Base-by-base conservation (phyloP, 2,888 invertebrate genomes). In the Cerceris rybyensis region DNA sequence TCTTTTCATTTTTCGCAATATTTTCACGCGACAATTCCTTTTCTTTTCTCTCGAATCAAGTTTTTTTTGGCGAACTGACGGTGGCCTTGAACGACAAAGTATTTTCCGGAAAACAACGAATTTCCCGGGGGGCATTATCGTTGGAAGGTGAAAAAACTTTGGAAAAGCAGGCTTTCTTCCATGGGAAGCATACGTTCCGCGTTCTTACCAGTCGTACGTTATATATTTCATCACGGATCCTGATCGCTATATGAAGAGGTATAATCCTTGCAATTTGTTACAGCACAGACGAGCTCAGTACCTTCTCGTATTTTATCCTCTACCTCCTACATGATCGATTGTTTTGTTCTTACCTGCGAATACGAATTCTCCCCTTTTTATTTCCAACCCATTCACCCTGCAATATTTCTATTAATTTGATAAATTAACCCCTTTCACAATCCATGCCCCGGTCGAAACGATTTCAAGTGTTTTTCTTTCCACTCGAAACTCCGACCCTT, bases 1-100 rank as follows among this genome's bases (percentile, higher is more conserved):
- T n/a, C 50, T n/a, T n/a, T n/a, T 2, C 11, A 6, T 50, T 50
- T 7, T 50, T 50, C n/a, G 7, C 50, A 9, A n/a, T 50, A 13
- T 50, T 50, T n/a, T 6, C 50, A n/a, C 6, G 13, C 13, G 7
- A 6, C 5, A 6, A 1, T 11, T 16, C 60, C n/a, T 59, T 43
- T 5, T 65, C 8, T 46, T 59, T 14, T 5, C 59, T 66, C 54
- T 7, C 7, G n/a, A 6, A 9, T 52, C 41, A 43, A 42, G 43
- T 1, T 17, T 43, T 50, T 43, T 71, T 68, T 61, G 42, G 64
- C 6, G 43, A 7, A 17, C 28, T 13, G 39, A 4, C 49, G 58
- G 42, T 58, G 70, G 49, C 75, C 77, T 78, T 75, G 75, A 78
- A 75, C 78, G 55, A 64, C 55, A 54, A 67, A 67, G 70, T 70